Conservation (phyloP, 2,888 invertebrate genomes). For the Acronicta aceris region DNA sequence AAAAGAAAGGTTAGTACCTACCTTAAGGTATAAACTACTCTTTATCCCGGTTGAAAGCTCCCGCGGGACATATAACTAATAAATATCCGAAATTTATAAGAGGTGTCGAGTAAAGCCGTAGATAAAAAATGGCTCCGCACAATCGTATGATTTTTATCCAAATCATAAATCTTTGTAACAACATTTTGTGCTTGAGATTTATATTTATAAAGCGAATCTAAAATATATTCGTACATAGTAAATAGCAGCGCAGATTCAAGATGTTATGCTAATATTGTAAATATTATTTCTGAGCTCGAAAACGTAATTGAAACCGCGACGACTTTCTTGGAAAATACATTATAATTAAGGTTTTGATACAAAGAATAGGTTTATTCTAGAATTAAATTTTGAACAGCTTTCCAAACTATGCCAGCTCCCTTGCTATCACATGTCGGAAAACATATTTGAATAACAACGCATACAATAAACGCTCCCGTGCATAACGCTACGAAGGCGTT, state of each 20-base stretch:
- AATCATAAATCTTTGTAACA: conserved; percentile 28
- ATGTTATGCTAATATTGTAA: conserved; percentile 54
- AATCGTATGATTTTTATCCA: conserved; percentile 33
- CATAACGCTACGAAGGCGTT: conserved; percentile 69
- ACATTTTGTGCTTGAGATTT: conserved; percentile 13
- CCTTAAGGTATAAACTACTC: conserved; percentile 54
- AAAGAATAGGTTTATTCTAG: conserved; percentile 26
- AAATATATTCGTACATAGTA: conserved; percentile 36
- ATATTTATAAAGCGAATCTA: conserved; percentile 24
- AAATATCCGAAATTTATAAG: conserved; percentile 55
- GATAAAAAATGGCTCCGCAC: conserved; percentile 44
- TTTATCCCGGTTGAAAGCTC: conserved; percentile 47
- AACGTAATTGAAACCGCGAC: conserved; percentile 50
- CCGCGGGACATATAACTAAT: conserved; percentile 50
- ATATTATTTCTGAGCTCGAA: conserved; percentile 52
- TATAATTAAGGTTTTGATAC: conserved; percentile 46
- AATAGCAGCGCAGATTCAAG: conserved; percentile 18
- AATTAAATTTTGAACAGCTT: conserved; percentile 53
- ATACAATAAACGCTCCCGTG: conserved; percentile 64
- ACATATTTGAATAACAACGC: conserved; percentile 67
- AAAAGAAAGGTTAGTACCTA: conserved; percentile 41
- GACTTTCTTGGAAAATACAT: conserved; percentile 35
- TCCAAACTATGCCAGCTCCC: conserved; percentile 35
- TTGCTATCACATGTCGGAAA: conserved; percentile 57
- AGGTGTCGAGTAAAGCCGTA: conserved; percentile 30